Evolutionary conservation across 2,797 vertebrate genomes (phyloP), one percentile per base, ranked within the genome.

Genomic region (Enteromius trimaculatus): DNA sequence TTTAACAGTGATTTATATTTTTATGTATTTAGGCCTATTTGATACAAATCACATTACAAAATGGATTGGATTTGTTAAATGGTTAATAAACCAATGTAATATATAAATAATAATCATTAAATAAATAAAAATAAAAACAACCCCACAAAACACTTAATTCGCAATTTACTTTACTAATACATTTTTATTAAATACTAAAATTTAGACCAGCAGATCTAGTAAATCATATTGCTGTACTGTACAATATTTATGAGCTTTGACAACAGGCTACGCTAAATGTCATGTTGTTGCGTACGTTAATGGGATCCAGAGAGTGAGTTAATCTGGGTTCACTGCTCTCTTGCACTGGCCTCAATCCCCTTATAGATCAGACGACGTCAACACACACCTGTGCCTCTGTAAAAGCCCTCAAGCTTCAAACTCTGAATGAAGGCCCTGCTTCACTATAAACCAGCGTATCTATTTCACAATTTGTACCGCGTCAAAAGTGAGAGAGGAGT

Each of bases 321-420:
- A 94, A 95, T 93, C 93, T 86, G 26, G 74, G 92, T 91, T 92
- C 49, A 84, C 88, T 81, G 76, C 70, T 86, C 85, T 86, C 85
- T 68, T 44, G 81, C 77, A 34, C 80, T 88, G 82, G 89, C 90
- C 90, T 93, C 89, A 94, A 94, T 94, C 91, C 89, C 58, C 23
- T 44, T 82, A 84, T 44, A 75, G 78, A 42, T 44, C 80, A 80
- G 49, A 84, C 79, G 76, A 79, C 76, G 85, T 90, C 79, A 82
- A 74, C 76, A 70, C 84, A 64, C 80, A 84, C 84, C 77, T 64
- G 72, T 29, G 42, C 66, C 64, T 70, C 23, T 6, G 23, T 47
- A 29, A 60, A 80, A 69, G 29, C 26, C 19, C 17, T n/a, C n/a
- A 14, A 42, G 60, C n/a, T 34, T 79, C 47, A 71, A 21, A 62